A percentile compares a stretch with the other conserved stretches of the same genome.
Conservation (phyloP, 2,888 invertebrate species). For the Enchytraeus crypticus region DNA sequence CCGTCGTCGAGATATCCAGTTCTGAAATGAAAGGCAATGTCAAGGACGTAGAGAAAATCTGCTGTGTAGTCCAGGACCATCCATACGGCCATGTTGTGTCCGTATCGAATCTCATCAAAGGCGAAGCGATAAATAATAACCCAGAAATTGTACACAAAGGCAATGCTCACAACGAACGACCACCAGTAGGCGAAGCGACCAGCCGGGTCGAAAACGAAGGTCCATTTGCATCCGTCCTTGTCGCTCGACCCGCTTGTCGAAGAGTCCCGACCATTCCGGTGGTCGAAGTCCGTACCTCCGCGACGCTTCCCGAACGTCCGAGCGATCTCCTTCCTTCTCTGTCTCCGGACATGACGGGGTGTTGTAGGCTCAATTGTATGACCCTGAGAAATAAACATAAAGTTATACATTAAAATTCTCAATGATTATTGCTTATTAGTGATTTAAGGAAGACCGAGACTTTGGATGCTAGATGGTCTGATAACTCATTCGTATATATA, state of each 20-base stretch:
- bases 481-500: too few species aligned
- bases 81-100: too few species aligned
- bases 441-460: too few species aligned
- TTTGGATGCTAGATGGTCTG: too few species aligned
- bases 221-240: too few species aligned
- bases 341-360: constrained; percentile 51
- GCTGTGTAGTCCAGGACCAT: constrained; percentile 93
- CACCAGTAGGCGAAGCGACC: constrained; percentile 63
- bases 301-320: constrained; percentile 47
- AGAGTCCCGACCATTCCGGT: too few species aligned
- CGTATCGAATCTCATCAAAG: too few species aligned
- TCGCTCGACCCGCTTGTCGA: too few species aligned
- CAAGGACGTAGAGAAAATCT: constrained; percentile 88
- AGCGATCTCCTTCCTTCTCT: constrained; percentile 47
- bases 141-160: constrained; percentile 47
- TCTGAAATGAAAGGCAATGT: constrained; percentile 93
- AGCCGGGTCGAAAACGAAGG: constrained; percentile 97
- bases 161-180: constrained; percentile 46
- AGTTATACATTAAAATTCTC: too few species aligned
- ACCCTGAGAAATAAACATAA: too few species aligned
- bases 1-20: constrained; percentile 80
- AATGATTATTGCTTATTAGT: too few species aligned
- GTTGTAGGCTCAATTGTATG: constrained; percentile 51
- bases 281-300: too few species aligned
- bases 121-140: constrained; percentile 59